Evolutionary conservation across 1,140 invertebrate species (phyloP), one percentile per base, ranked within the genome.

Genomic region (Heliconius congener): DNA sequence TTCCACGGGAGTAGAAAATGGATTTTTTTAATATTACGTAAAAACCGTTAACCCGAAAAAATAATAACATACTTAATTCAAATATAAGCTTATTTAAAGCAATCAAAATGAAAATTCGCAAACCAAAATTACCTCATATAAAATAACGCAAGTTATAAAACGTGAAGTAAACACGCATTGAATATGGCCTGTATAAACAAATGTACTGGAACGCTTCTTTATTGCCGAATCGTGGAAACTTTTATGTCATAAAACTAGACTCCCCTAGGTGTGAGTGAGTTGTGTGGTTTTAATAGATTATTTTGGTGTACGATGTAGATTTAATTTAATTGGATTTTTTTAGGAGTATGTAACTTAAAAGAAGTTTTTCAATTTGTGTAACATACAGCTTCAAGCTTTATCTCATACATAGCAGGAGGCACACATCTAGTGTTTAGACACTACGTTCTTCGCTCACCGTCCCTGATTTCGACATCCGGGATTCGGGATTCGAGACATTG

Each of bases 181-280:
- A 23, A 23, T 42, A 30, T 46, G 74, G 72, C n/a, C 72, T 30
- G 27, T 52, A 60, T 75, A 39, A 60, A 60, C 55, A 60, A 39
- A 75, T 57, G 55, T 52, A n/a, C 39, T 34, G 30, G 74, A 75
- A 75, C 52, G 30, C 27, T 52, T 23, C 30, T 57, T 75, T 75
- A 75, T 75, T n/a, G 55, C 55, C 11, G 19, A 23, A 75, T 66
- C 74, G 52, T 60, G 74, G 74, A 75, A 73, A 60, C 42, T 75
- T 75, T 57, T 57, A 23, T 8, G 55, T 23, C 23, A 57, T 57
- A n/a, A 23, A 57, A 57, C 55, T 57, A 57, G n/a, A 57, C n/a
- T 8, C n/a, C 23, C n/a, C 55, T 57, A 57, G 2, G n/a, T n/a
- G 55, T 23, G 0, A 23, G 11, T 57, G 55, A 57, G 19, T 23